phyloP scores from a whole-genome alignment of 2,113 vertebrate genomes.

The Panurus biarmicus region DNA sequence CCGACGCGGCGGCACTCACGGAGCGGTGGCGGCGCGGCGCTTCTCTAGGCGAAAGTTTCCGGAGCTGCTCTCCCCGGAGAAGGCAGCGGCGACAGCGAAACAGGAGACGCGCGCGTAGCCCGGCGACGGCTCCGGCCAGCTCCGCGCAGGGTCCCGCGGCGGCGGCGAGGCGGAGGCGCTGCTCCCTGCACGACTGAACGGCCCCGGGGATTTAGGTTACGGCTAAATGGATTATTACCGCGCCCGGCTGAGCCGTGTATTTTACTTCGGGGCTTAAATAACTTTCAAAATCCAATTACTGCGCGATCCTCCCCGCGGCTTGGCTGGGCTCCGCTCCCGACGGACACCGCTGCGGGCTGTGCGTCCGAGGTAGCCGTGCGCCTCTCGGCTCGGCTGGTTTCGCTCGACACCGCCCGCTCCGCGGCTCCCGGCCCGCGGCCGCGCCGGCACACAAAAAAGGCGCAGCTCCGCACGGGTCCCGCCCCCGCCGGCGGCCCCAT shows the following conservation, averaged over 20 bases:
- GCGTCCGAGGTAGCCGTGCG: background rate
- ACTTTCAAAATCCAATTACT: constrained; percentile 49
- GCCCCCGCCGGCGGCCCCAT: constrained; percentile 57
- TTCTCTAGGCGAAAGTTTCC: constrained; percentile 45
- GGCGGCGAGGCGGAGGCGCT: background rate
- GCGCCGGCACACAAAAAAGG: background rate
- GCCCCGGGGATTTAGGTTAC: constrained; percentile 37
- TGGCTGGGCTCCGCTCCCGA: background rate
- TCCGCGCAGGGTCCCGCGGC: background rate
- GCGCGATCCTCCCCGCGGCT: background rate
- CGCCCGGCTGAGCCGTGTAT: background rate
- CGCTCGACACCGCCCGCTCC: background rate
- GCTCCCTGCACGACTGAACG: background rate
- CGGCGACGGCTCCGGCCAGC: background rate
- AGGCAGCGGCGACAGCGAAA: background rate
- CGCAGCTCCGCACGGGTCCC: background rate
- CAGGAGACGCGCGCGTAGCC: background rate
- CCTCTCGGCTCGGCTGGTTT: background rate
- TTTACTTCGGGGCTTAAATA: background rate
- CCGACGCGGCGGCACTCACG: background rate
- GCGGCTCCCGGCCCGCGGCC: background rate
- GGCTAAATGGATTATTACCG: constrained; percentile 25
- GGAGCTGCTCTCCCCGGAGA: background rate
- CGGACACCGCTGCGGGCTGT: background rate
- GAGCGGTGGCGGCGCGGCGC: background rate